phyloP scores from a whole-genome alignment of 2,888 invertebrate species.

The Diarsia mendica region DNA sequence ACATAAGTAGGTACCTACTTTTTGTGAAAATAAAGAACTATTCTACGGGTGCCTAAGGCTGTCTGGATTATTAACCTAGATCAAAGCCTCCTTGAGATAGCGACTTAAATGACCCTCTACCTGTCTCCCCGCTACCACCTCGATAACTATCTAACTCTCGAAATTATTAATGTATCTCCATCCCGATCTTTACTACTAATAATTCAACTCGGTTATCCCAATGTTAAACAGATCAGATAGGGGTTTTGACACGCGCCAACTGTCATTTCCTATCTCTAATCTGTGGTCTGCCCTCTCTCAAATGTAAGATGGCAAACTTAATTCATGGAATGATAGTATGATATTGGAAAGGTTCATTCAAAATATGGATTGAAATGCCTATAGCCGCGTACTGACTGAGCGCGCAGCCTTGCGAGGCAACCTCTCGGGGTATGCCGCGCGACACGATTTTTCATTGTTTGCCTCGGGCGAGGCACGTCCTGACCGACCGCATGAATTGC shows the following conservation, averaged over 20 bases:
- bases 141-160: background rate
- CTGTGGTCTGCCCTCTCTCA: background rate
- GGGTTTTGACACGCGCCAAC: background rate
- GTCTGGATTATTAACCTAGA: background rate
- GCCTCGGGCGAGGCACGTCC: too few species aligned
- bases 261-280: background rate
- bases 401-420: too few species aligned
- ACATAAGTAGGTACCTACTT: too few species aligned
- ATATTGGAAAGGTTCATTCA: background rate
- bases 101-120: background rate
- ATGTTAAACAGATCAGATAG: slow-evolving; percentile 9
- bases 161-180: slow-evolving; percentile 5
- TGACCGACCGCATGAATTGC: too few species aligned
- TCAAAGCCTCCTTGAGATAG: background rate
- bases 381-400: too few species aligned
- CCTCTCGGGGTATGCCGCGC: too few species aligned
- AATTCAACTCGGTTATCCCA: slow-evolving; percentile 5
- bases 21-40: too few species aligned
- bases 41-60: background rate
- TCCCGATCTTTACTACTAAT: background rate
- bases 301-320: background rate
- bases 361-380: background rate
- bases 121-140: background rate
- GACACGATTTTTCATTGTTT: too few species aligned
- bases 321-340: background rate